Percentiles rank a stretch among this genome's conserved stretches.
Conservation (phyloP, 2,113 vertebrate genomes). For the Epinephelus lanceolatus region DNA sequence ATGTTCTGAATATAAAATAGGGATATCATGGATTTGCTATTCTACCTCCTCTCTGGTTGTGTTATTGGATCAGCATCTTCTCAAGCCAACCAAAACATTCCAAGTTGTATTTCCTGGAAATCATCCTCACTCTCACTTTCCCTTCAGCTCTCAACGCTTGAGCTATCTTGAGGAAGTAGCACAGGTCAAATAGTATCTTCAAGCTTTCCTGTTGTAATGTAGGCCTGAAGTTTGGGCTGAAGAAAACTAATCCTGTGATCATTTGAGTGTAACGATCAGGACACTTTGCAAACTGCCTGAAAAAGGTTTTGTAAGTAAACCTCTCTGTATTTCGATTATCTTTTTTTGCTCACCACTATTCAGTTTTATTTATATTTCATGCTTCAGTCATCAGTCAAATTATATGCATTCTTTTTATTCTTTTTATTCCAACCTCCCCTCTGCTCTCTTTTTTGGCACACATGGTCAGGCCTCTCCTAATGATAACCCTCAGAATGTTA, state of each 20-base stretch:
- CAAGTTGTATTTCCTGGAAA: slow-evolving; percentile 22
- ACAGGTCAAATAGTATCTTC: background rate
- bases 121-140: background rate
- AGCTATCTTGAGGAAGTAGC: background rate
- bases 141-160: background rate
- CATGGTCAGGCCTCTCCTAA: slow-evolving; percentile 11
- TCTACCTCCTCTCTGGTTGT: background rate
- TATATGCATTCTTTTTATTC: background rate
- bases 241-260: background rate
- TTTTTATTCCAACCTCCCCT: background rate
- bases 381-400: background rate
- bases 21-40: background rate
- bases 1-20: background rate
- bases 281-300: background rate
- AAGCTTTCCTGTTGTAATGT: background rate
- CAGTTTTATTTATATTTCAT: background rate
- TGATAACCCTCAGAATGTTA: slow-evolving; percentile 31
- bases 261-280: too few species aligned
- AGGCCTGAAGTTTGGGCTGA: background rate
- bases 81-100: slow-evolving; percentile 39
- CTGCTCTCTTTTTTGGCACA: slow-evolving; percentile 11
- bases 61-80: slow-evolving; percentile 3
- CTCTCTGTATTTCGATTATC: background rate
- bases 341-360: background rate
- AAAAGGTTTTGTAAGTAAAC: background rate